Evolutionary conservation across 2,113 vertebrate genomes (phyloP).

Genomic region (Poicephalus gulielmi): DNA sequence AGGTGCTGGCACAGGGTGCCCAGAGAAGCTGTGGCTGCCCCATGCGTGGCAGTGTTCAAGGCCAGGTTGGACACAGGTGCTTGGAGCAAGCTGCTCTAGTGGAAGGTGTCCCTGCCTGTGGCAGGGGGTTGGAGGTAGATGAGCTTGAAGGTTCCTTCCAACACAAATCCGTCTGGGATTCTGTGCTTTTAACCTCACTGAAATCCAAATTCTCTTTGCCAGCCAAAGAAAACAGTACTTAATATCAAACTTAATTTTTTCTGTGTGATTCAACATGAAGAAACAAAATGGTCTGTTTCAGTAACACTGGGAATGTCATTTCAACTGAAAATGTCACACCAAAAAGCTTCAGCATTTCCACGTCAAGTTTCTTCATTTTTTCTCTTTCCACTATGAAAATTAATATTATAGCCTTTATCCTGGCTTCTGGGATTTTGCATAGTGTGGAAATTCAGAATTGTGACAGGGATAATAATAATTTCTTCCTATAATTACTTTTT

Average conservation of each 20-base stretch:
- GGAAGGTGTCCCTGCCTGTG: neutral
- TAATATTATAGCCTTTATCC: neutral
- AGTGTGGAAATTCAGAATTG: neutral
- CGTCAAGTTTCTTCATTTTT: neutral
- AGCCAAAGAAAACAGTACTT: neutral
- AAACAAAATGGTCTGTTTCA: neutral
- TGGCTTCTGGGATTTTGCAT: neutral
- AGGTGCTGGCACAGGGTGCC: too few relatives aligned
- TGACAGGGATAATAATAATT: neutral
- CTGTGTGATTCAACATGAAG: neutral
- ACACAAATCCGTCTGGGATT: neutral
- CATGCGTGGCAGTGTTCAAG: too few relatives aligned
- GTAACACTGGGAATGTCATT: neutral
- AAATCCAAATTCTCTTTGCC: neutral
- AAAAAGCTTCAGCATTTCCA: neutral
- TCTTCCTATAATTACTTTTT: neutral
- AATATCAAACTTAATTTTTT: neutral
- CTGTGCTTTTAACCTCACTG: neutral
- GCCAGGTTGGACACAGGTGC: neutral
- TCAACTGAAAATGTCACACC: neutral
- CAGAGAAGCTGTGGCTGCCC: too few relatives aligned
- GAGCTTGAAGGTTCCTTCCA: neutral
- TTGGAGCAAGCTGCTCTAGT: neutral
- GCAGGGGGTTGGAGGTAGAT: neutral
- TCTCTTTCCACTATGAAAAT: neutral